Evolutionary conservation across 92 coral and sea anemone genomes (phyloP).

Genomic region (Paragorgia papillata): DNA sequence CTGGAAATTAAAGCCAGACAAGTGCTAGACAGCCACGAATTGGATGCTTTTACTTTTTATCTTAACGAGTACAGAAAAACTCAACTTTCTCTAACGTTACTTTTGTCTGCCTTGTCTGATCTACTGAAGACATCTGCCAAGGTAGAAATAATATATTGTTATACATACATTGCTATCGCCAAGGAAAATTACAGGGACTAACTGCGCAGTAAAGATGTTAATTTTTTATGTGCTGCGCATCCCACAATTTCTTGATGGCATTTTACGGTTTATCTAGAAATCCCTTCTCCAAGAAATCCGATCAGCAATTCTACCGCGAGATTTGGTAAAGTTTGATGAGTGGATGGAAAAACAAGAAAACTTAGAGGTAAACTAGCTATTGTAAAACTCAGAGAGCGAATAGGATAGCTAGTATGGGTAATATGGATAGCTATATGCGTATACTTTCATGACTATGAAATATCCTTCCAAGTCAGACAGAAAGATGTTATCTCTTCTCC

Average conservation of each 20-base stretch:
- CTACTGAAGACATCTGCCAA: conserved; percentile 81
- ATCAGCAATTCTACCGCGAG: conserved; percentile 74
- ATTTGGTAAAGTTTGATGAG: conserved; percentile 86
- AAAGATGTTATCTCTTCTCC: too few species aligned
- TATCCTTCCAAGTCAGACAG: too few species aligned
- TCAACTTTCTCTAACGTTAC: conserved; percentile 62
- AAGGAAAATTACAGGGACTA: too few species aligned
- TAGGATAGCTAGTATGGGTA: too few species aligned
- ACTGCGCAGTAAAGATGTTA: too few species aligned
- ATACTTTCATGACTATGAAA: too few species aligned
- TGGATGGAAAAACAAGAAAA: conserved; percentile 74
- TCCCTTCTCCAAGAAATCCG: conserved; percentile 82
- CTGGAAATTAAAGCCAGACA: conserved; percentile 79
- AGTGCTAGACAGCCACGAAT: conserved; percentile 73
- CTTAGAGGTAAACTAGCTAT: conserved; percentile 71
- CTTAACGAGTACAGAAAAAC: conserved; percentile 76
- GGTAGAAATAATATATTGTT: conserved; percentile 44
- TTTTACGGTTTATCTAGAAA: conserved; percentile 63
- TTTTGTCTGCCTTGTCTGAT: conserved; percentile 85
- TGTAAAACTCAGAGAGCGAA: too few species aligned
- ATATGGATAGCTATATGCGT: too few species aligned
- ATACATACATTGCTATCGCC: too few species aligned
- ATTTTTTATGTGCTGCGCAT: too few species aligned
- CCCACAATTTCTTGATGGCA: too few species aligned
- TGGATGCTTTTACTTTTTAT: conserved; percentile 82